A percentile compares a stretch with the other conserved stretches of the same genome.
Conservation (phyloP, 2,888 invertebrate genomes). For the Gasteruption jaculator region DNA sequence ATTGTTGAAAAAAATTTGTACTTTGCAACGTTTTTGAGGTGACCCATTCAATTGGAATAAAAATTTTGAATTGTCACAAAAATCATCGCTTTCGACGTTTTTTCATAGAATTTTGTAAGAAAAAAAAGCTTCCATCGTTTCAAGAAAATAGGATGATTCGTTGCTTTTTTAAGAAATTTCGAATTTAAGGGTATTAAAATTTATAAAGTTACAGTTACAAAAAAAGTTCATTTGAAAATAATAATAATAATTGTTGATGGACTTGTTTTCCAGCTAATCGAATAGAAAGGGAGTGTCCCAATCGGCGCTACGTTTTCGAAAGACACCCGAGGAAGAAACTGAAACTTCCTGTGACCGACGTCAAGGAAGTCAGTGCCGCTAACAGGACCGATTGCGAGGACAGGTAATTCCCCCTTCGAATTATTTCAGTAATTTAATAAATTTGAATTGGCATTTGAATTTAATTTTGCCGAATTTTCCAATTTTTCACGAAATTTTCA, state of each 20-base stretch:
- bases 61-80: too few species aligned
- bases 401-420: conserved; percentile 51
- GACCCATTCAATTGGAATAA: too few species aligned
- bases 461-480: neutral
- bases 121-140: too few species aligned
- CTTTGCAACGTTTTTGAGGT: too few species aligned
- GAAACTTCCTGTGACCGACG: conserved; percentile 73
- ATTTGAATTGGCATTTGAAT: too few species aligned
- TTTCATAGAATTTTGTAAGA: too few species aligned
- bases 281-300: conserved; percentile 84
- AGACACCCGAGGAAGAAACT: conserved; percentile 80
- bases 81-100: too few species aligned
- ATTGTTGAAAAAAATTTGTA: too few species aligned
- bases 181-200: conserved; percentile 9
- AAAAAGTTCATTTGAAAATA: neutral
- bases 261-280: conserved; percentile 62
- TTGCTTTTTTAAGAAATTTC: conserved; percentile 5
- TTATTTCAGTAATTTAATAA: conserved; percentile 2
- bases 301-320: conserved; percentile 83
- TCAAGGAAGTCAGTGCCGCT: conserved; percentile 79
- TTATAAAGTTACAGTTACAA: conserved; percentile 1
- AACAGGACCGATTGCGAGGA: conserved; percentile 89
- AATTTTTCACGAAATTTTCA: neutral
- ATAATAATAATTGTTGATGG: neutral
- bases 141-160: too few species aligned